phyloP scores from a whole-genome alignment of 2,888 invertebrate species.

The Hedya salicella region DNA sequence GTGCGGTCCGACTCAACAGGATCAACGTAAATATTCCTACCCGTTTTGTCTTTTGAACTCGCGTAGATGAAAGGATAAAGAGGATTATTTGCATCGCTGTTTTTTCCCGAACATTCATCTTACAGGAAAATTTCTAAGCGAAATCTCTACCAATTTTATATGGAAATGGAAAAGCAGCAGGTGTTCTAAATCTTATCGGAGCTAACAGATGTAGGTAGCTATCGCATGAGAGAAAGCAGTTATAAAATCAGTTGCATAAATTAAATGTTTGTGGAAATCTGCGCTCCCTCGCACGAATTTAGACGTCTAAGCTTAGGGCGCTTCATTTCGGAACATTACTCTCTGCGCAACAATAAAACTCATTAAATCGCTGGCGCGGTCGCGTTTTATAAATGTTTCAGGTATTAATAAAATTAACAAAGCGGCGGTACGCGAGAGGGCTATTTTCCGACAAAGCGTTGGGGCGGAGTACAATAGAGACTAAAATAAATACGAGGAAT shows the following conservation, averaged over 20 bases:
- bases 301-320: slow-evolving; percentile 68
- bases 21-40: slow-evolving; percentile 71
- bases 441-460: slow-evolving; percentile 80
- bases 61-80: slow-evolving; percentile 61
- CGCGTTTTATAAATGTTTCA: slow-evolving; percentile 83
- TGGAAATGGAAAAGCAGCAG: slow-evolving; percentile 64
- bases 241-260: slow-evolving; percentile 72
- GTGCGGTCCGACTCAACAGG: slow-evolving; percentile 67
- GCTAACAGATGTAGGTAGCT: slow-evolving; percentile 52
- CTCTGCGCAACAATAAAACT: slow-evolving; percentile 81
- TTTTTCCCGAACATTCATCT: slow-evolving; percentile 49
- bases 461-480: slow-evolving; percentile 79
- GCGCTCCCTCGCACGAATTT: slow-evolving; percentile 60
- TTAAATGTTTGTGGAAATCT: slow-evolving; percentile 67
- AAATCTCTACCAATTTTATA: slow-evolving; percentile 61
- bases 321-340: slow-evolving; percentile 77
- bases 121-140: slow-evolving; percentile 43
- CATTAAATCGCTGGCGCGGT: slow-evolving; percentile 81
- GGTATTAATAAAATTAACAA: slow-evolving; percentile 85
- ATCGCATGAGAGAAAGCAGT: slow-evolving; percentile 58
- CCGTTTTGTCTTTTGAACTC: slow-evolving; percentile 70
- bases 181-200: slow-evolving; percentile 61
- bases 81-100: slow-evolving; percentile 66
- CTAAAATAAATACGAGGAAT: slow-evolving; percentile 84
- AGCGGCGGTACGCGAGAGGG: slow-evolving; percentile 75